Evolutionary conservation across 2,113 vertebrate genomes (phyloP).

Genomic region (Psittacula cyanocephala): DNA sequence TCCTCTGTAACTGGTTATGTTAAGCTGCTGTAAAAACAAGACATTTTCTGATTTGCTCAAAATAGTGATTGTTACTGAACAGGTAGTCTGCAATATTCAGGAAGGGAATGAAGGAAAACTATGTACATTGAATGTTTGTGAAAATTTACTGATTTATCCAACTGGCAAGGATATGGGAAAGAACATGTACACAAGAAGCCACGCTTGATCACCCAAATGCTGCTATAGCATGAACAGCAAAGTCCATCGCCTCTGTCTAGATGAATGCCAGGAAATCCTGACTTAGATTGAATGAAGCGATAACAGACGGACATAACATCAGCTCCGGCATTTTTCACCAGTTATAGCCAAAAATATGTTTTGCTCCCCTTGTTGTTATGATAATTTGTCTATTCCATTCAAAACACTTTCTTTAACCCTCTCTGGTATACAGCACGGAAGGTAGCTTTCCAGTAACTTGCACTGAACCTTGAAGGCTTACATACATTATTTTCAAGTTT

Average conservation of each 20-base stretch:
- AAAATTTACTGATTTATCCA: background rate
- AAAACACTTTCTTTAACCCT: background rate
- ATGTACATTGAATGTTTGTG: background rate
- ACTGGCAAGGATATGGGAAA: background rate
- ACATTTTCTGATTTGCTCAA: background rate
- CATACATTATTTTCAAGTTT: background rate
- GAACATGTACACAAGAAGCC: background rate
- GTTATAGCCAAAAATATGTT: constrained; percentile 17
- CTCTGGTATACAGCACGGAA: background rate
- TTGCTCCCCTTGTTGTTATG: constrained; percentile 7
- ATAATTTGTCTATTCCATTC: background rate
- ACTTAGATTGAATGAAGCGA: constrained; percentile 26
- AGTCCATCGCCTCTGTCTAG: background rate
- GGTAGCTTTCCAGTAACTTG: background rate
- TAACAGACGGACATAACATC: constrained; percentile 31
- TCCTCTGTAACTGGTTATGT: background rate
- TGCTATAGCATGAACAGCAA: constrained; percentile 1
- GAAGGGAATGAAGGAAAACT: background rate
- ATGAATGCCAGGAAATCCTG: constrained; percentile 72
- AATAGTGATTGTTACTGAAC: background rate
- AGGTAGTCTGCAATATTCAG: background rate
- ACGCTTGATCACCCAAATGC: background rate
- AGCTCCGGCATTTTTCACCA: constrained; percentile 40
- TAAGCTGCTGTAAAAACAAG: background rate
- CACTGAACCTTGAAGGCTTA: background rate